Base-by-base conservation (phyloP, 2,888 invertebrate genomes). In the Eremobia ochroleuca region DNA sequence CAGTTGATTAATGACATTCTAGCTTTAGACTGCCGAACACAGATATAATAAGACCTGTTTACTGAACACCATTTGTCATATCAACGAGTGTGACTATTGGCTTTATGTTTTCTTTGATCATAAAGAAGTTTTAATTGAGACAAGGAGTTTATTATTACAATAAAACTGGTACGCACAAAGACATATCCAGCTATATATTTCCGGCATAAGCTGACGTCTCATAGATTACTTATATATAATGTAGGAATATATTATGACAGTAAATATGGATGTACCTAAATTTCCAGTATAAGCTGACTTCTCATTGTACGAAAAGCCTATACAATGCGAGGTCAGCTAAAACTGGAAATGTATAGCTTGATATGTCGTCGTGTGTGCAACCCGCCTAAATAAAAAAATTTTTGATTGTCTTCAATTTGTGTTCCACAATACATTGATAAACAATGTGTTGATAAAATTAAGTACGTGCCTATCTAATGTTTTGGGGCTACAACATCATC, bases 1-100 rank as follows among this genome's bases (percentile, higher is more conserved):
- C 64, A 61, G 28, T 71, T 83, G 76, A 83, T 72, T 79, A 83
- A 80, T 72, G 68, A 52, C 31, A 34, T 71, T 40, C 76, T 79
- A 52, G 52, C 62, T 70, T 70, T 59, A 70, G 49, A 49, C 25
- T 69, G 61, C 18, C 34, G 40, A 40, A 68, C 43, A 40, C 37
- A 28, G 71, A 49, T 58, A 71, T 67, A 37, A 59, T 59, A 31
- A 40, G 18, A 31, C 31, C 34, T 34, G 46, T 64, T 58, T 37
- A 55, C 62, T 52, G 28, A 55, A 5, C 55, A 65, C 9, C 8
- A 52, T 62, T 55, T 80, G 40, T 61, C n/a, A 52, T 73, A 40
- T 28, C 18, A 40, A 25, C 25, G 25, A n/a, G 5, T 72, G 9
- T 31, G n/a, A 8, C 6, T 64, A 34, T 59, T 31, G 28, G 21